Conservation (phyloP, 2,113 vertebrate species). For the Pagrus major region DNA sequence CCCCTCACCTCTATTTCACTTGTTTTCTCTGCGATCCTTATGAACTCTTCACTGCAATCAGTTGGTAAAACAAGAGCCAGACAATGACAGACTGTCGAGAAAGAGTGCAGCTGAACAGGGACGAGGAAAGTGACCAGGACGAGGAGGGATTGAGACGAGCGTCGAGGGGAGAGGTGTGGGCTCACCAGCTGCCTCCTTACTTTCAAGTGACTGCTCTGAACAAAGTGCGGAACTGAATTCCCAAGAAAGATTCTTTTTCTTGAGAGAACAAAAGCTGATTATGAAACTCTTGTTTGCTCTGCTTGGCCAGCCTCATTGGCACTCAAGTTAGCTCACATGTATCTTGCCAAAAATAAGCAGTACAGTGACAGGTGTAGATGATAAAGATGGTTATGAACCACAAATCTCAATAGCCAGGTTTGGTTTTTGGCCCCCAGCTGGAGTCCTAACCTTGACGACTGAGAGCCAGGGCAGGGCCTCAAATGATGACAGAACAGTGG, state of each 20-base stretch:
- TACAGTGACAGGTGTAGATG: too few relatives aligned
- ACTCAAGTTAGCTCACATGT: background rate
- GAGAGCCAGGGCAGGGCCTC: background rate
- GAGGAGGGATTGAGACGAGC: background rate
- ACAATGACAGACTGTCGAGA: slow-evolving; percentile 17
- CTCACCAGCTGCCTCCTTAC: background rate
- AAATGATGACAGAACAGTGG: background rate
- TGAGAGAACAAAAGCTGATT: slow-evolving; percentile 23
- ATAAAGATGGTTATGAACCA: too few relatives aligned
- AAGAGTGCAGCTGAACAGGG: background rate
- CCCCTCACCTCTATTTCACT: background rate
- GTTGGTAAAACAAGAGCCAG: slow-evolving; percentile 13
- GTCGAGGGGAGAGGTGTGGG: background rate
- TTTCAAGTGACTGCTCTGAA: background rate
- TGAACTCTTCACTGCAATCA: slow-evolving; percentile 14
- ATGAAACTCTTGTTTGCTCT: background rate
- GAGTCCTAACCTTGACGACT: too few relatives aligned
- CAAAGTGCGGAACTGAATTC: background rate
- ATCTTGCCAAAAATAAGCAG: slow-evolving; percentile 7
- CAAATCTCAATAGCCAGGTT: too few relatives aligned
- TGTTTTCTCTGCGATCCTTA: background rate
- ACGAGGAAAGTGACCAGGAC: background rate
- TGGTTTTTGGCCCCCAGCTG: background rate
- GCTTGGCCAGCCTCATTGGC: too few relatives aligned
- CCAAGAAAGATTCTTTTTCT: background rate